phyloP scores from a whole-genome alignment of 1,140 invertebrate genomes.

The Bombyx mandarina region DNA sequence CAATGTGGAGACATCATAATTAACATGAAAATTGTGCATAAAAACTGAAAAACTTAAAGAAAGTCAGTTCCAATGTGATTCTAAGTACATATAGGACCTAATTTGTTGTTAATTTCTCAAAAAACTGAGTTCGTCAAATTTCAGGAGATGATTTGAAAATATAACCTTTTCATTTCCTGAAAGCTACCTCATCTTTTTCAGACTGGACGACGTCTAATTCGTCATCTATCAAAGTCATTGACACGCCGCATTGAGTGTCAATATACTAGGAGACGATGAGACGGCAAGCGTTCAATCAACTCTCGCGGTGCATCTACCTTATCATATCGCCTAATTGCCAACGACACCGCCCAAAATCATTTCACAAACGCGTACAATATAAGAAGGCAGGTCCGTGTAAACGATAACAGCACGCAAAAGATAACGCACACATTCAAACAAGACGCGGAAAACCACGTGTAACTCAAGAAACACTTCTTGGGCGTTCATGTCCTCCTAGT shows the following conservation, averaged over 20 bases:
- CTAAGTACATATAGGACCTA: no score
- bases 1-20: no score
- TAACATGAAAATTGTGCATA: no score
- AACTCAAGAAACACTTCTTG: conserved; percentile 15
- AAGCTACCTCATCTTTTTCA: no score
- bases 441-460: conserved; percentile 6
- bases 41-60: no score
- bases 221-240: conserved; percentile 63
- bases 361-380: neutral
- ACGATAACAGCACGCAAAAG: conserved; percentile 5
- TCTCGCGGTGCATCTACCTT: conserved; percentile 48
- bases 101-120: no score
- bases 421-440: conserved; percentile 29
- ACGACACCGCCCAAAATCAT: conserved; percentile 1
- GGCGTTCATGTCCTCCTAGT: conserved; percentile 37
- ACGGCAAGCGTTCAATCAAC: conserved; percentile 54
- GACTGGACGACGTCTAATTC: conserved; percentile 21
- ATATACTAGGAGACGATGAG: conserved; percentile 57
- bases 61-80: no score
- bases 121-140: no score
- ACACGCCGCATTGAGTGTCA: conserved; percentile 46
- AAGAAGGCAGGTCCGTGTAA: neutral
- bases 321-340: conserved; percentile 21
- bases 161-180: no score
- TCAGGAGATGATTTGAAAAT: no score